Conservation (phyloP, 2,797 vertebrate genomes). For the Myotis daubentonii region DNA sequence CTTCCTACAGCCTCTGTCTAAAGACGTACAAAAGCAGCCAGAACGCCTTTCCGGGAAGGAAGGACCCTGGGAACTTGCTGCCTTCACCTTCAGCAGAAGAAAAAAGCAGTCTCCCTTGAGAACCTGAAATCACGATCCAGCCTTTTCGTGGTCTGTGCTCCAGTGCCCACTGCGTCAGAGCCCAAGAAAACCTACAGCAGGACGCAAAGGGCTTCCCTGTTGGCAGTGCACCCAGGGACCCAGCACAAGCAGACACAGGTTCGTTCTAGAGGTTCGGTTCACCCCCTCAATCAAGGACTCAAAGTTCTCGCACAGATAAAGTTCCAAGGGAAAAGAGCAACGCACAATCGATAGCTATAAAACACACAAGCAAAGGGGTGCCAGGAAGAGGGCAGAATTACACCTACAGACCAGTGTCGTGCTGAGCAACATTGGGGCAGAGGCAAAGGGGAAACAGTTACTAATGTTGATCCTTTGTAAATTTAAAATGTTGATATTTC, state of each 20-base stretch:
- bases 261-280: not conserved
- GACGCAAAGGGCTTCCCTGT: not conserved
- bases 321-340: not conserved
- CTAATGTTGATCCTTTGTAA: not conserved
- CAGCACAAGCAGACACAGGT: not conserved
- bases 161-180: not conserved
- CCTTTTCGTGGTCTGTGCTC: not conserved
- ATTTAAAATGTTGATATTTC: not conserved
- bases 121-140: not conserved
- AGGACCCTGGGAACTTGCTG: not conserved
- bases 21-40: not conserved
- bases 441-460: not conserved
- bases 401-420: not conserved
- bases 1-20: not conserved
- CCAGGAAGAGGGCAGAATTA: too few relatives aligned
- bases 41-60: not conserved
- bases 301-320: conserved; percentile 9
- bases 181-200: not conserved
- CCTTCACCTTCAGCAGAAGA: not conserved
- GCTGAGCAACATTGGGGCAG: not conserved
- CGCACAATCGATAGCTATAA: not conserved
- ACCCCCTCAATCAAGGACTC: not conserved
- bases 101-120: not conserved
- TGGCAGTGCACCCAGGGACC: not conserved
- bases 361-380: not conserved